phyloP scores from a whole-genome alignment of 2,888 invertebrate species.

The Tenthredo scrophulariae region DNA sequence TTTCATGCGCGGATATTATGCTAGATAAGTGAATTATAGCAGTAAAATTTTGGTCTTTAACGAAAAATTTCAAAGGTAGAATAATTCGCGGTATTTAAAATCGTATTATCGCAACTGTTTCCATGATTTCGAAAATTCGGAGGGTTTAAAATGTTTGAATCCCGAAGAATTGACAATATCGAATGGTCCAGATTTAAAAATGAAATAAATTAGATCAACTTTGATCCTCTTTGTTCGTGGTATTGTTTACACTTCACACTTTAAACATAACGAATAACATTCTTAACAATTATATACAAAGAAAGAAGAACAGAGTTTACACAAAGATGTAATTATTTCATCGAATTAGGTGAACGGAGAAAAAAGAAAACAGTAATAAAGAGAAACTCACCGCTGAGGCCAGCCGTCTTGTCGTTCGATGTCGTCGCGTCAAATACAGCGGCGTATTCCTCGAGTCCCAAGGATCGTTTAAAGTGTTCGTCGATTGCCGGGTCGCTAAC shows the following conservation, averaged over 20 bases:
- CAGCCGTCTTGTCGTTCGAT: conserved; percentile 73
- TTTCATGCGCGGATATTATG: not conserved
- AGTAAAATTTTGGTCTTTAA: too few relatives aligned
- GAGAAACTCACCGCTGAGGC: conserved; percentile 72
- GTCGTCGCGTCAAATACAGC: conserved; percentile 74
- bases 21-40: not conserved
- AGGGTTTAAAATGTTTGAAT: not conserved
- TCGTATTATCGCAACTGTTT: not conserved
- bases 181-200: not conserved
- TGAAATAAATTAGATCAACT: not conserved
- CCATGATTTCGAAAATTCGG: not conserved
- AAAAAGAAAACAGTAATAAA: not conserved
- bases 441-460: conserved; percentile 85
- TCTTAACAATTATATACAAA: not conserved
- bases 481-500: conserved; percentile 93
- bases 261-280: not conserved
- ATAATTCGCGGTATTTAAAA: not conserved
- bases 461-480: conserved; percentile 95
- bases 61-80: not conserved
- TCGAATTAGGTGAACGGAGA: not conserved
- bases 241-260: not conserved
- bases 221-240: not conserved
- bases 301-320: not conserved
- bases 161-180: not conserved
- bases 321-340: not conserved